phyloP scores from a whole-genome alignment of 2,888 invertebrate species.

The Drosophila gaucha region DNA sequence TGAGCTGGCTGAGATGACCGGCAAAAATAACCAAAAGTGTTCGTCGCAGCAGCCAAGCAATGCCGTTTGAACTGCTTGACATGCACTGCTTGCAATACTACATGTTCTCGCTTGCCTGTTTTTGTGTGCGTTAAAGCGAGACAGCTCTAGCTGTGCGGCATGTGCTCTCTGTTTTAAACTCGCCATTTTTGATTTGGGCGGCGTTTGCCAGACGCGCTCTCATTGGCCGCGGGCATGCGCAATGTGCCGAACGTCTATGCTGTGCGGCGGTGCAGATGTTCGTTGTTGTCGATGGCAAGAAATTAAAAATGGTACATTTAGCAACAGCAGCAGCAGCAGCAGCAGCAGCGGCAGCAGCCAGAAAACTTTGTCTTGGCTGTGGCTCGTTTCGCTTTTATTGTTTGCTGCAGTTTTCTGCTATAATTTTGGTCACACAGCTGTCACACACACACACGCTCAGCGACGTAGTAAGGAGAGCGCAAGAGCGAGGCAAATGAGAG shows the following conservation, averaged over 20 bases:
- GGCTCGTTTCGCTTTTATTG: slow-evolving; percentile 68
- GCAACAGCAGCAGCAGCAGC: slow-evolving; percentile 24
- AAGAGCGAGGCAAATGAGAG: slow-evolving; percentile 16
- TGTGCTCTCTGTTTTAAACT: slow-evolving; percentile 67
- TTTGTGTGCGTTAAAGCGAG: slow-evolving; percentile 39
- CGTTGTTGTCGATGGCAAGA: slow-evolving; percentile 71
- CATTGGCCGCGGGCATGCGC: slow-evolving; percentile 82
- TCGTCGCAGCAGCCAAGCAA: slow-evolving; percentile 29
- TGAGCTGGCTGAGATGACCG: slow-evolving; percentile 59
- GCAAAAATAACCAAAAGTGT: slow-evolving; percentile 40
- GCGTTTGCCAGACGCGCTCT: slow-evolving; percentile 75
- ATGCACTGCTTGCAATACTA: slow-evolving; percentile 40
- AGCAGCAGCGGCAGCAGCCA: slow-evolving; percentile 38
- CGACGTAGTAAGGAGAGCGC: slow-evolving; percentile 8
- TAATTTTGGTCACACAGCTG: slow-evolving; percentile 82
- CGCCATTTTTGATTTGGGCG: slow-evolving; percentile 85
- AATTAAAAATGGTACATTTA: slow-evolving; percentile 79
- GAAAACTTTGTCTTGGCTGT: slow-evolving; percentile 68
- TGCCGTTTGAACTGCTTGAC: slow-evolving; percentile 56
- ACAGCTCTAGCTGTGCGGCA: slow-evolving; percentile 19
- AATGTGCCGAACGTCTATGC: slow-evolving; percentile 35
- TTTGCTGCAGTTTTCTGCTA: slow-evolving; percentile 70
- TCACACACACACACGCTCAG: slow-evolving; percentile 59
- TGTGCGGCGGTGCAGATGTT: slow-evolving; percentile 67
- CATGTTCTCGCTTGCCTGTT: slow-evolving; percentile 11